Base-by-base conservation (phyloP, 2,888 invertebrate species). In the Cerceris ruficornis region DNA sequence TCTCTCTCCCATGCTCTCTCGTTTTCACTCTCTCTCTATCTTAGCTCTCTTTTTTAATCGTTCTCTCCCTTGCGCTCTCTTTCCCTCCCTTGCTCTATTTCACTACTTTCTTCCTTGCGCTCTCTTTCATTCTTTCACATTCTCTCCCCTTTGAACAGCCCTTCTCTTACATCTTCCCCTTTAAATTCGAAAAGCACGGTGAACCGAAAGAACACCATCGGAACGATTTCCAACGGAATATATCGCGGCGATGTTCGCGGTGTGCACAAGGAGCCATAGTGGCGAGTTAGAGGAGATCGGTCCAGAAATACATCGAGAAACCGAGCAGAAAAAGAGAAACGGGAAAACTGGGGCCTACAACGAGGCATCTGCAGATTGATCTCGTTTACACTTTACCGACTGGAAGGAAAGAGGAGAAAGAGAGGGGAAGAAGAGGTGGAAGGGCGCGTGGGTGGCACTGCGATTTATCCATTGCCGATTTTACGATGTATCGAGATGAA, bases 341-440 rank as follows among this genome's bases (percentile, higher is more conserved):
- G 81, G 83, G 83, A 83, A 81, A 84, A 80, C 80, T 43, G 81
- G 72, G 69, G 81, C 80, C 81, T 80, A 81, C 84, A 79, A 79
- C 65, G 75, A 70, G 82, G 83, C 85, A 85, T 83, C 86, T 87
- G 83, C 84, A 72, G 84, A 88, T 88, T 87, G 88, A 89, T 89
- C 86, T 87, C 88, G 88, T 89, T 89, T 89, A 89, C 88, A 88
- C 88, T 88, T 85, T 81, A 76, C 84, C 84, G 86, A 80, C 87
- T 86, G 72, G 77, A 74, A 69, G 74, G 61, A 50, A 14, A 15
- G 13, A 50, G 28, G 15, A n/a, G n/a, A n/a, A n/a, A n/a, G n/a
- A n/a, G 77, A 74, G 66, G 74, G 61, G 43, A 14, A 15, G 13
- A 50, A 15, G 15, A 60, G 66, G 49, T 15, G 69, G 60, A 77